Evolutionary conservation across 2,888 invertebrate genomes (phyloP), one percentile per base, ranked within the genome.

Genomic region (Corbicula japonica): DNA sequence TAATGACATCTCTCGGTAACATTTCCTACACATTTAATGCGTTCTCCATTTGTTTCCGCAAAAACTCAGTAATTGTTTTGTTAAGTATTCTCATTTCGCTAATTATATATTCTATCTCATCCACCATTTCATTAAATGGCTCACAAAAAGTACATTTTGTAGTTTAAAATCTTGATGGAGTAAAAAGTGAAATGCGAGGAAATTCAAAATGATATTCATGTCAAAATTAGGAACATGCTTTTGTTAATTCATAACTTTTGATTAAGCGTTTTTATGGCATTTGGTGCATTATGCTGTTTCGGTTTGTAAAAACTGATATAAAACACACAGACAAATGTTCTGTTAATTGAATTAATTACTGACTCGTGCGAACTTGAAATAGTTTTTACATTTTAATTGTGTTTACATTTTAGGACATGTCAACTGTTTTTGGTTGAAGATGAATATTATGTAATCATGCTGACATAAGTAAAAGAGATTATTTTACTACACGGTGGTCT

Each of bases 271-370:
- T 38, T 18, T 54, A 38, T 35, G 54, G 38, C 66, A 66, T 41
- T 38, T 35, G 54, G 54, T 66, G 66, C 66, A 66, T 34, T 23
- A 32, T 41, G 34, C 54, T 38, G 28, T 54, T 41, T 54, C 30
- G 34, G 41, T 54, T 30, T 21, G 54, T 52, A 66, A 66, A 65
- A 66, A 66, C 54, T 66, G 1, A 30, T n/a, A 28, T 23, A 28
- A 2, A 54, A 28, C 28, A 66, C 28, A 35, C 6, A 41, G 30
- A 54, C 30, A 66, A 66, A 66, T 66, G 54, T 54, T 54, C 38
- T 38, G 66, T 66, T 66, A 66, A 66, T 66, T 66, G 66, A 54
- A 66, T 54, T 66, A 66, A 66, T 66, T 66, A 66, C 66, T 34
- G 38, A 66, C 34, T 35, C 66, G 66, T 54, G 66, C 66, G 66